Evolutionary conservation across 2,888 invertebrate genomes (phyloP), one percentile per base, ranked within the genome.

Genomic region (Opisthograptis luteolata): DNA sequence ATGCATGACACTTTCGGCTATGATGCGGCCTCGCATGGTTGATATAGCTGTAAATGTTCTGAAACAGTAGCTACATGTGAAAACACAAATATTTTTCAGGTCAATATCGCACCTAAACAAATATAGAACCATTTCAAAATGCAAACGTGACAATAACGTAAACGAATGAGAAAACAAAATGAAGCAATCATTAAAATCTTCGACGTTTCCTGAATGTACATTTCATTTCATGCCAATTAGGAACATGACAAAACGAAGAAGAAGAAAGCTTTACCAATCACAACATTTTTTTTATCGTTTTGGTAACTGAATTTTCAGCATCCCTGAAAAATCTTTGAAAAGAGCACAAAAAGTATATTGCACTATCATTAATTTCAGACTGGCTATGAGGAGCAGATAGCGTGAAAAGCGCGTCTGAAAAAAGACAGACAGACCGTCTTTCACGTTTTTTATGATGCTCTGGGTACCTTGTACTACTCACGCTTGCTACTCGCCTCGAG

Each of bases 401-500:
- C 36, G 54, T 58, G 53, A 58, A 64, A 66, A 62, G 34, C 51
- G 43, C 53, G 52, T 59, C 61, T 47, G 52, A 52, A 54, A 69
- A 70, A 75, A 71, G 67, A 59, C 62, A 65, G 51, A 55, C 67
- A 70, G 68, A 63, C 73, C 70, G 66, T 70, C 70, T 70, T 72
- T 72, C 65, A 71, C 66, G 60, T 68, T 69, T 58, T 62, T 59
- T 62, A 58, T 55, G 40, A 40, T 40, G 44, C 66, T 67, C 64
- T 62, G 50, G 60, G 37, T 42, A 68, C n/a, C n/a, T n/a, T n/a
- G n/a, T 70, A 70, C 70, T 73, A 72, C 72, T 70, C 68, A 73
- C 69, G 64, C 64, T 68, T 66, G 64, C 64, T 65, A 65, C 68
- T 63, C 66, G 73, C 70, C 62, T 68, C 72, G 76, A 79, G 79